Evolutionary conservation across 2,797 vertebrate species (phyloP).

Genomic region (Acanthurus lineatus): DNA sequence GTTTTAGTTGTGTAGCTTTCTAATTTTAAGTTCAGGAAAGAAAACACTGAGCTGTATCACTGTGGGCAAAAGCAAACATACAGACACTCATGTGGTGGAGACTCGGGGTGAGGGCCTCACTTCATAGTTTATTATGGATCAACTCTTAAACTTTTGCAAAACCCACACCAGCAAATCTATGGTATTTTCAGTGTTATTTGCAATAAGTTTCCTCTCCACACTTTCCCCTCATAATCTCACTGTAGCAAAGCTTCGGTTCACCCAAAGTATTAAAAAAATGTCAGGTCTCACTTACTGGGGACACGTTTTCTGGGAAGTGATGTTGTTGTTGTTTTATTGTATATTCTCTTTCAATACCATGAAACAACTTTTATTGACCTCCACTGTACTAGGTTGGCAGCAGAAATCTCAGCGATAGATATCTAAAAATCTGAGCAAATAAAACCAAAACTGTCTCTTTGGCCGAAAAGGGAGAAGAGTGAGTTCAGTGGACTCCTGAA

Average conservation of each 20-base stretch:
- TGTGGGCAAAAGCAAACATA: not conserved
- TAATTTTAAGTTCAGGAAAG: not conserved
- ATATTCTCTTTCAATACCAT: not conserved
- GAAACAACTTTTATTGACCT: not conserved
- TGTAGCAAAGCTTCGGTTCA: conserved; percentile 25
- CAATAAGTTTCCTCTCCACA: not conserved
- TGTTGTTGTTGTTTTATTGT: not conserved
- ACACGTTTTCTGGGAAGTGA: not conserved
- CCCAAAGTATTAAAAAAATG: conserved; percentile 18
- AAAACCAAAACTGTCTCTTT: not conserved
- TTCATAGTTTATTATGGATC: not conserved
- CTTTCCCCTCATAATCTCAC: not conserved
- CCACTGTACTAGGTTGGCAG: not conserved
- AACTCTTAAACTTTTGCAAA: conserved; percentile 3
- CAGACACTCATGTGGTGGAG: not conserved
- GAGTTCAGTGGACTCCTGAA: not conserved
- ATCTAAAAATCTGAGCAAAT: not conserved
- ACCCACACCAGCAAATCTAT: not conserved
- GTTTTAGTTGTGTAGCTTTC: too few species aligned
- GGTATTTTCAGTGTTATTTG: not conserved
- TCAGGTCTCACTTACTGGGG: not conserved
- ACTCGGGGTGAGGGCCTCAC: not conserved
- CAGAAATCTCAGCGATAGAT: not conserved
- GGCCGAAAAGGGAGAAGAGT: not conserved
- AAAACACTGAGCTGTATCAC: not conserved